phyloP scores from a whole-genome alignment of 2,113 vertebrate genomes.

The Malurus melanocephalus region DNA sequence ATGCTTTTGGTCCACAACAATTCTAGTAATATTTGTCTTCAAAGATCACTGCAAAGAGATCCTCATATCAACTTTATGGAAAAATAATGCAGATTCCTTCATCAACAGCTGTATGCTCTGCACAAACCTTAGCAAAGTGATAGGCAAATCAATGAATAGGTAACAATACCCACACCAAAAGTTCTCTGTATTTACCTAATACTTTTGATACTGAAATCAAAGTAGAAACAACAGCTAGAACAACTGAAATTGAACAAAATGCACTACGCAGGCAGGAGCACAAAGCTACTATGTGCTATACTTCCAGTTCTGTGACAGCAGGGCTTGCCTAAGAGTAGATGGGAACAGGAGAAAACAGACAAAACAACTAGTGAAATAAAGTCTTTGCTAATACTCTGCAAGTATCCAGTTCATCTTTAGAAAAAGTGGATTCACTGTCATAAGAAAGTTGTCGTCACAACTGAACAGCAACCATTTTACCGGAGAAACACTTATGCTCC shows the following conservation, averaged over 20 bases:
- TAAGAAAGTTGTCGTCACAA: constrained; percentile 37
- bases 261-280: background rate
- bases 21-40: background rate
- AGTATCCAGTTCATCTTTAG: background rate
- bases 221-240: background rate
- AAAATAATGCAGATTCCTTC: background rate
- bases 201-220: background rate
- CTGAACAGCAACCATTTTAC: constrained; percentile 37
- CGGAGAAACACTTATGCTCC: constrained; percentile 28
- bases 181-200: background rate
- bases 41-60: background rate
- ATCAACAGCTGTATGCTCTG: background rate
- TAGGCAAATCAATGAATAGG: background rate
- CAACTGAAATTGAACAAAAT: background rate
- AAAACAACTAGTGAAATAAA: background rate
- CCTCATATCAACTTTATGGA: background rate
- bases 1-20: background rate
- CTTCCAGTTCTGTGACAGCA: background rate
- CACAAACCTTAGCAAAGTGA: background rate
- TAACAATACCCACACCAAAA: background rate
- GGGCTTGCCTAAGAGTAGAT: background rate
- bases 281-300: background rate
- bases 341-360: background rate
- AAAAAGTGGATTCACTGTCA: background rate
- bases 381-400: background rate